These are phyloP conservation scores for Ceriagrion tenellum DNA, from an alignment of 2,888 invertebrate genomes.

Conservation along the genomic window DNA sequence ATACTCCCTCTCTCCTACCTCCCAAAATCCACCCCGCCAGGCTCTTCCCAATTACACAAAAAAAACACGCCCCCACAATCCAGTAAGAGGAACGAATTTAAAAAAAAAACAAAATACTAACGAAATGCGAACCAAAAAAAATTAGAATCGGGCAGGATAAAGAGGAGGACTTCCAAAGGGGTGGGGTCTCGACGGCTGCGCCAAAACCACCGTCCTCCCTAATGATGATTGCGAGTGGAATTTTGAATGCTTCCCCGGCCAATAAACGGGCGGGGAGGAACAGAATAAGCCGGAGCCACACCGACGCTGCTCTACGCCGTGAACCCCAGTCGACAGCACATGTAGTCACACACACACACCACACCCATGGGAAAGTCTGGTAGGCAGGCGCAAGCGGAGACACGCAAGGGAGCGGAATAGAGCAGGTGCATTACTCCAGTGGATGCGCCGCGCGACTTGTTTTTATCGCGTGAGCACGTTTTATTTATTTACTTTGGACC, in stretches of 20 bases:
- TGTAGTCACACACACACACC: background rate
- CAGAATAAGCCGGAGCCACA: background rate
- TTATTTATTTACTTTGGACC: background rate
- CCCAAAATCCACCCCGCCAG: background rate
- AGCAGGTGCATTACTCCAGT: background rate
- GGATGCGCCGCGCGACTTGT: background rate
- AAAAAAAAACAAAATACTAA: background rate
- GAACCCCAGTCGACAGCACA: background rate
- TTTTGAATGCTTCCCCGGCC: conserved; percentile 18
- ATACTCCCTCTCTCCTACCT: background rate
- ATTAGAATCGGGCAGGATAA: background rate
- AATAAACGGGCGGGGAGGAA: background rate
- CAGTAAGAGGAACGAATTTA: background rate
- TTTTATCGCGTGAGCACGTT: background rate
- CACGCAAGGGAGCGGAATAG: too few species aligned
- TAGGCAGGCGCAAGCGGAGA: background rate
- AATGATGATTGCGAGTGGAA: conserved; percentile 66
- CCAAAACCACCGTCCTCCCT: background rate
- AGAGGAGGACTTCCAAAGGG: background rate
- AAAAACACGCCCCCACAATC: background rate
- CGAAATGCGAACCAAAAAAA: background rate
- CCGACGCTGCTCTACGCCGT: background rate
- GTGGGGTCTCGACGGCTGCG: background rate
- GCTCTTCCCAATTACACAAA: conserved; percentile 46
- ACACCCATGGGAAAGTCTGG: background rate